Evolutionary conservation across 2,113 vertebrate species (phyloP), one percentile per base, ranked within the genome.

Genomic region (Oceanodroma tethys): DNA sequence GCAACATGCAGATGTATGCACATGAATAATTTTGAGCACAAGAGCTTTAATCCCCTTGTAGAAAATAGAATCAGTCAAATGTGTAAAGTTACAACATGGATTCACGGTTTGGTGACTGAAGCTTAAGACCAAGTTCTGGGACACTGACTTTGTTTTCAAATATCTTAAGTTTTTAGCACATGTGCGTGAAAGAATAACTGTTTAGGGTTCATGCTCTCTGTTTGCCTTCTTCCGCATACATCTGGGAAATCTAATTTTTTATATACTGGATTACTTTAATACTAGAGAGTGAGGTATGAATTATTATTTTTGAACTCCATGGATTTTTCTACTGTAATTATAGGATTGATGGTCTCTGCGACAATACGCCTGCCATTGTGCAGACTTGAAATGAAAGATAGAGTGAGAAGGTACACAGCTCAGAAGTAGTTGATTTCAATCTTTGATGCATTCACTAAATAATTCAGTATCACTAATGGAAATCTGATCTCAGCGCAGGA

Each of bases 401-500:
- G 65, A 53, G 68, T 78, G 93, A 92, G 85, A 87, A 55, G 48
- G 47, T 83, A 58, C 62, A 63, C 47, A 72, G 63, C 93, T 97
- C 79, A 70, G 92, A 91, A 84, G 81, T 4, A 86, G 82, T 9
- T 95, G 95, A 96, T 93, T 93, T 94, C 93, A 85, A 20, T 73
- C 90, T 89, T 96, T 16, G 11, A 40, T 90, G 97, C 87, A 93
- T 94, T 91, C 93, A 96, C 95, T 98, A 98, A 98, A 98, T 98
- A 98, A 98, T 98, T 98, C 95, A 98, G 81, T 76, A 91, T 90
- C 81, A 63, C 95, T 98, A 98, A 98, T 98, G 98, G 98, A 96
- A 98, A 98, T 95, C 74, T 94, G 97, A 98, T 91, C 86, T 90
- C 60, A 88, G 94, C 0, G 1, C 53, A 26, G 70, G 62, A 86